These are phyloP conservation scores for Notoglanidium macrostoma DNA, from an alignment of 2,797 vertebrate genomes.

Conservation along the genomic window DNA sequence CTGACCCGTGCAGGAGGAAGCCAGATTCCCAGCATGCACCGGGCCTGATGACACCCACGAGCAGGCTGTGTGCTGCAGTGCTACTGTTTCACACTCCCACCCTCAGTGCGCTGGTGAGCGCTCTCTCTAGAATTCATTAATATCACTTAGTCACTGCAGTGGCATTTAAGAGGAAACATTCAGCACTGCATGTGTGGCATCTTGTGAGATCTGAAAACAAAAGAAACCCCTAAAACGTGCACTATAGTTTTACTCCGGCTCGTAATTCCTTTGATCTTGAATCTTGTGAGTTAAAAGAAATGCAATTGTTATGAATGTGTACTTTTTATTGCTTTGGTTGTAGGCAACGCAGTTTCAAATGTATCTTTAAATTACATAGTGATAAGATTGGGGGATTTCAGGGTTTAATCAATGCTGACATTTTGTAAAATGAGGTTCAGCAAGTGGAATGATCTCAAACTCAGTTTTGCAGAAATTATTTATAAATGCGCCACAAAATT, in stretches of 20 bases:
- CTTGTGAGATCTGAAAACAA: not conserved
- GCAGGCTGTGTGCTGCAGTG: slow-evolving; percentile 57
- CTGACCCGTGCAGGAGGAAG: slow-evolving; percentile 64
- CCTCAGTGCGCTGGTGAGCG: slow-evolving; percentile 77
- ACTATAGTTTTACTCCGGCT: not conserved
- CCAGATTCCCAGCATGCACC: slow-evolving; percentile 53
- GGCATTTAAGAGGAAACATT: not conserved
- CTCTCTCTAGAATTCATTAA: slow-evolving; percentile 17
- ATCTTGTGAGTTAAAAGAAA: not conserved
- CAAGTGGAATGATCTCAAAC: not conserved
- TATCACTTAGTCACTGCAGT: not conserved
- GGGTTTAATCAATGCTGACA: not conserved
- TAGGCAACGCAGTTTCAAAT: not conserved
- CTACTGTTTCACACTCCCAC: slow-evolving; percentile 61
- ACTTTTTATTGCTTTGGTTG: not conserved
- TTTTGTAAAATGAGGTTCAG: not conserved
- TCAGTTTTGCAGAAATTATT: not conserved
- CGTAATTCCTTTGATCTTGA: not conserved
- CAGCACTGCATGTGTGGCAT: not conserved
- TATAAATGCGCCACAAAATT: not conserved
- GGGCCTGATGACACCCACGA: slow-evolving; percentile 62
- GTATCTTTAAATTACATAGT: not conserved
- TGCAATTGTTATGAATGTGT: not conserved
- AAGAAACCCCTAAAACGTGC: too few relatives aligned
- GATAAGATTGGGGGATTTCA: not conserved